phyloP scores from a whole-genome alignment of 2,113 vertebrate species.

The Rhabdomys dilectus region DNA sequence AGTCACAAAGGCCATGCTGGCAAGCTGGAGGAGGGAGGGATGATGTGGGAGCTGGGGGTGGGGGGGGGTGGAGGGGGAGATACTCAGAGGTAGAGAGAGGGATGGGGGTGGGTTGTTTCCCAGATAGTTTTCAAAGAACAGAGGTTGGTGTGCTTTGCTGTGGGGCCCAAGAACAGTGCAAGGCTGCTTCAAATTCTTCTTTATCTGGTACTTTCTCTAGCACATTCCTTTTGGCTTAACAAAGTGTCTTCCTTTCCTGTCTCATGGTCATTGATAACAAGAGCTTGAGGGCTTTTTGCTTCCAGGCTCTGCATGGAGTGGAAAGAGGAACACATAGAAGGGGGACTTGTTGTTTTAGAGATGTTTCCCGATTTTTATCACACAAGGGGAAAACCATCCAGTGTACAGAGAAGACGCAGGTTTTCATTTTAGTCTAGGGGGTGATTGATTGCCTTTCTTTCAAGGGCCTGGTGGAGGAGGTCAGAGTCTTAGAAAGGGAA shows the following conservation, averaged over 20 bases:
- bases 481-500: conserved; percentile 81
- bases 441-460: conserved; percentile 80
- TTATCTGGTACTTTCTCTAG: conserved; percentile 53
- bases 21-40: conserved; percentile 4
- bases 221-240: conserved; percentile 56
- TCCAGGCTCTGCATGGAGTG: neutral
- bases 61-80: no score
- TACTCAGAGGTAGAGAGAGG: neutral
- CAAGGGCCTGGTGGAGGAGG: conserved; percentile 72
- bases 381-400: neutral
- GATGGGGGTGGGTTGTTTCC: conserved; percentile 21
- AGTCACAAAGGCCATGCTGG: conserved; percentile 77
- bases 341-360: neutral
- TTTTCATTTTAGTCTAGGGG: conserved; percentile 65
- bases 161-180: neutral
- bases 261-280: conserved; percentile 40
- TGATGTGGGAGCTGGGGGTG: conserved; percentile 50
- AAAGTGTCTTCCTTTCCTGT: conserved; percentile 56
- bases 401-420: neutral
- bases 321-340: neutral
- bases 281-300: conserved; percentile 46
- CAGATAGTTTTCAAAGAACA: conserved; percentile 68
- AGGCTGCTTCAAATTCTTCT: conserved; percentile 58
- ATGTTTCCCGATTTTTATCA: conserved; percentile 38
- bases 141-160: conserved; percentile 15